phyloP scores from a whole-genome alignment of 2,797 vertebrate species.

The Melanotaenia pygmaea region DNA sequence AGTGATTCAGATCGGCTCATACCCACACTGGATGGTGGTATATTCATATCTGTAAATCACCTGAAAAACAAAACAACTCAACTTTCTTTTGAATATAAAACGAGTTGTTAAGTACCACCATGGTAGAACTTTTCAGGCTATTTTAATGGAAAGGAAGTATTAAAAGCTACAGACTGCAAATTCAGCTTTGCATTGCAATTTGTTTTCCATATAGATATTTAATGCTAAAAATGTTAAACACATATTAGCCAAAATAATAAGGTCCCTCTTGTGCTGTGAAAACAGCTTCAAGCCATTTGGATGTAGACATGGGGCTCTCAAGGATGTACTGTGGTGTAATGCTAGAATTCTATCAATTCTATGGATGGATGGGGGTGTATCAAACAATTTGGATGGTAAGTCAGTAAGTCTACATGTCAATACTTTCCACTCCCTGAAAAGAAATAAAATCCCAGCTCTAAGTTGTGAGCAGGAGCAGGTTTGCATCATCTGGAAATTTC shows the following conservation, averaged over 20 bases:
- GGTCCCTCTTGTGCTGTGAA: background rate
- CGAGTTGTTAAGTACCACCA: conserved; percentile 12
- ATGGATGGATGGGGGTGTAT: too few species aligned
- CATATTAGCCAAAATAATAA: background rate
- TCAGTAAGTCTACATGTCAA: too few species aligned
- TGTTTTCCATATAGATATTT: conserved; percentile 34
- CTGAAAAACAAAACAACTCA: conserved; percentile 13
- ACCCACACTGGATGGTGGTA: background rate
- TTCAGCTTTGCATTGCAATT: conserved; percentile 54
- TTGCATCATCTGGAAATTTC: too few species aligned
- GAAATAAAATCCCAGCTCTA: too few species aligned
- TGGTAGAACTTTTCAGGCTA: conserved; percentile 29
- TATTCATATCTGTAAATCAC: conserved; percentile 12
- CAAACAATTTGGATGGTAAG: too few species aligned
- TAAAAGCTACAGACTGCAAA: conserved; percentile 36
- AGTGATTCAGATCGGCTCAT: conserved; percentile 4
- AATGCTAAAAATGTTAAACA: background rate
- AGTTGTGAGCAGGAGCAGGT: too few species aligned
- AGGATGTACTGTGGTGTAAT: too few species aligned
- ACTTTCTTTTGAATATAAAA: background rate
- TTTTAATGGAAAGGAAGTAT: conserved; percentile 49
- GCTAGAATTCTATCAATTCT: too few species aligned
- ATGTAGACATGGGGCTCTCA: background rate
- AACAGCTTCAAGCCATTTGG: background rate
- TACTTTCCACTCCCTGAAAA: too few species aligned